Evolutionary conservation across 2,113 vertebrate species (phyloP), one percentile per base, ranked within the genome.

Genomic region (Chunga burmeisteri): DNA sequence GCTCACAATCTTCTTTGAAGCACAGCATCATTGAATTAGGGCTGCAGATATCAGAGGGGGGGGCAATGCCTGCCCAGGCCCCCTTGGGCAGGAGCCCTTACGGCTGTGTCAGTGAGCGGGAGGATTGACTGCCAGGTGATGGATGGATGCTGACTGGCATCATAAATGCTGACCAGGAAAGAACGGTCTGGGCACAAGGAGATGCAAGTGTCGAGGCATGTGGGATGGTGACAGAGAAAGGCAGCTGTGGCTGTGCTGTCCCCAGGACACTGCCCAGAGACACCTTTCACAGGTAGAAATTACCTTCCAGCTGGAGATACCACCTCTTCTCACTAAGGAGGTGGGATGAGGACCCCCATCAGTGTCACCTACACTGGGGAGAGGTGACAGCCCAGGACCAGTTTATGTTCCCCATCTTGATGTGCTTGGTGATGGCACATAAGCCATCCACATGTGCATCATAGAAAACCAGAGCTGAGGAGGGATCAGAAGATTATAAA

Each of bases 191-290:
- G 55, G 23, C 46, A 26, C 56, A 34, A 38, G 13, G 52, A 66
- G 22, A 8, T 29, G 58, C 46, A 42, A 15, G 0, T 9, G 23
- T 17, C 1, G 2, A 16, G 18, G 34, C 20, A 44, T 6, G 1
- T 29, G 50, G 55, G 49, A 18, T 42, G 56, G 46, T 56, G 50
- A 65, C 58, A 27, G 4, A 49, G 42, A 47, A 66, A 66, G 65
- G 58, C 52, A 81, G 56, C 27, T 2, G 2, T 1, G 6, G 15
- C 65, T 42, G 42, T 68, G 81, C 66, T 73, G 71, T 40, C 36
- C 70, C 62, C 53, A 25, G 36, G 66, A 40, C 42, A 42, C n/a
- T 5, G 44, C 50, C 58, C 14, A 7, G 61, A 26, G 36, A 13
- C 32, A 34, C 29, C n/a, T 46, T 6, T 17, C 14, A 5, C 0